Conservation (phyloP, 2,113 vertebrate species). For the Cynopterus brachyotis region DNA sequence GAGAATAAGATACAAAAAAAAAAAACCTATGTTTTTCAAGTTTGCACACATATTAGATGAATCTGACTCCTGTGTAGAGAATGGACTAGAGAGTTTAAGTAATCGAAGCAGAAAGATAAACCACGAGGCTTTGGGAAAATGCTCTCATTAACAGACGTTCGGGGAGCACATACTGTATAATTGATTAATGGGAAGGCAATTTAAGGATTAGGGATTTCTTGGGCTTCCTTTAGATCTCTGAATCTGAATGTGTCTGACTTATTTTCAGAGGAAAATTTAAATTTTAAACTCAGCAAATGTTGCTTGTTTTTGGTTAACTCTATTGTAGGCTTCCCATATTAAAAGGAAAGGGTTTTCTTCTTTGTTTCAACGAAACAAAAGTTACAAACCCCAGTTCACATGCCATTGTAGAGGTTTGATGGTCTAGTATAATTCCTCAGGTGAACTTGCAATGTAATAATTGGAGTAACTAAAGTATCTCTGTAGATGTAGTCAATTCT, state of each 20-base stretch:
- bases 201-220: not conserved
- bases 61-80: not conserved
- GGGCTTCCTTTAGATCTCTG: not conserved
- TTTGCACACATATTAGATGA: not conserved
- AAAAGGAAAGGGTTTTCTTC: not conserved
- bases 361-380: not conserved
- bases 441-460: not conserved
- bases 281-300: not conserved
- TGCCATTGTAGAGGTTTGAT: not conserved
- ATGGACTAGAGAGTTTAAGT: not conserved
- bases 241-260: not conserved
- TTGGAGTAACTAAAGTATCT: not conserved
- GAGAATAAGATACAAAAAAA: not conserved
- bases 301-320: not conserved
- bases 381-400: not conserved
- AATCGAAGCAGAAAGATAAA: not conserved
- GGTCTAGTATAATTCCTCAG: not conserved
- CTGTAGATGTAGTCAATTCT: not conserved
- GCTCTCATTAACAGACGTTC: not conserved
- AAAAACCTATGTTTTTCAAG: not conserved
- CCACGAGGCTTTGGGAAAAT: not conserved
- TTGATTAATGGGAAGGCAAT: not conserved
- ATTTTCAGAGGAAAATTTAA: not conserved
- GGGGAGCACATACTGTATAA: not conserved
- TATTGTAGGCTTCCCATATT: not conserved